Evolutionary conservation across 2,113 vertebrate genomes (phyloP).

Genomic region (Diadophis punctatus): DNA sequence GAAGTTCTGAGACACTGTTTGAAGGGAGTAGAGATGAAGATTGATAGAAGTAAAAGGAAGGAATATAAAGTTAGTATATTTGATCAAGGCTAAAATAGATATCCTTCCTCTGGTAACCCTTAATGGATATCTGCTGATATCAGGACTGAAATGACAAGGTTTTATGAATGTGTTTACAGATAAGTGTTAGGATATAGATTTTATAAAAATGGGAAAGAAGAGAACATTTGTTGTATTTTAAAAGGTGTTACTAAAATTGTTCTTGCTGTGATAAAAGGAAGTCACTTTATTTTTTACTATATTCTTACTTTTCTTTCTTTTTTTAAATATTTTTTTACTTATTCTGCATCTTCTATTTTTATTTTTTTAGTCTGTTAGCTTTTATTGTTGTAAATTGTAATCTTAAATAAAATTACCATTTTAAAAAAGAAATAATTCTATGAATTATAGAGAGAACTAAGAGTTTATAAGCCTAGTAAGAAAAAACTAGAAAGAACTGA

Average conservation of each 20-base stretch:
- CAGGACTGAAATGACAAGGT: not conserved
- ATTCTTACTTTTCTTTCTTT: not conserved
- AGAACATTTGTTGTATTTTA: not conserved
- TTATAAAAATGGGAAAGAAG: not conserved
- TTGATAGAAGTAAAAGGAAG: not conserved
- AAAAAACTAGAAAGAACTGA: not conserved
- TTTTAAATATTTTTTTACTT: not conserved
- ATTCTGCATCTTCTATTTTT: not conserved
- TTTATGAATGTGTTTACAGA: not conserved
- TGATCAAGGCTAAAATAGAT: not conserved
- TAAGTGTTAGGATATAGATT: not conserved
- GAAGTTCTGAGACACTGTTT: not conserved
- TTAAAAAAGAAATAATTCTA: not conserved
- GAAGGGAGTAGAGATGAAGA: not conserved
- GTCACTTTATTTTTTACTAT: not conserved
- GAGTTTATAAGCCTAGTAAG: not conserved
- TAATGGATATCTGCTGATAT: not conserved
- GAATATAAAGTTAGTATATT: not conserved
- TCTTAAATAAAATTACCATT: not conserved
- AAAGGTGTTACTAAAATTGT: not conserved
- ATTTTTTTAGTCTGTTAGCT: not conserved
- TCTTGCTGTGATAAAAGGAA: not conserved
- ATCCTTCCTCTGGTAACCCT: not conserved
- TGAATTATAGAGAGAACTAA: not conserved
- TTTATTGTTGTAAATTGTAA: not conserved